A percentile compares a stretch with the other conserved stretches of the same genome.
Evolutionary conservation across 2,797 vertebrate genomes (phyloP).

Genomic region (Tapirus indicus): DNA sequence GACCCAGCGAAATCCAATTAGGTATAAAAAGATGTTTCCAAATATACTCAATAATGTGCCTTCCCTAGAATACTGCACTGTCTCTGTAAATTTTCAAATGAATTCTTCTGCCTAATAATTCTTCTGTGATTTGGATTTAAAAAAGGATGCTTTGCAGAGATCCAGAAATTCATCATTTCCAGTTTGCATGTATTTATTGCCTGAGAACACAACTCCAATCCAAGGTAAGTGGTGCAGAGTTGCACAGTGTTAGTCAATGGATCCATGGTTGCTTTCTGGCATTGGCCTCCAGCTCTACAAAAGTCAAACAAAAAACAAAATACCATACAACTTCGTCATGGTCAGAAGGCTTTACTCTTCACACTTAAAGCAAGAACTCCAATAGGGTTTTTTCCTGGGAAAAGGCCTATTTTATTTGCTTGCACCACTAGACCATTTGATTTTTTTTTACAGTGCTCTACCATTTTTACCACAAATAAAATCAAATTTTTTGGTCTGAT

Average conservation of each 20-base stretch:
- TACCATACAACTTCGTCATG: constrained; percentile 42
- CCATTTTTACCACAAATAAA: constrained; percentile 58
- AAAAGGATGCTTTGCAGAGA: not conserved
- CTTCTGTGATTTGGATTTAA: not conserved
- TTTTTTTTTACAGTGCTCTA: constrained; percentile 23
- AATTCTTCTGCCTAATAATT: constrained; percentile 40
- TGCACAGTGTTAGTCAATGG: not conserved
- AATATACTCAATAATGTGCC: constrained; percentile 12
- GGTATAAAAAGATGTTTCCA: constrained; percentile 62
- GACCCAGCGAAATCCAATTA: constrained; percentile 64
- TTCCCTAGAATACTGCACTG: not conserved
- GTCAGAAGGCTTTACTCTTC: constrained; percentile 47
- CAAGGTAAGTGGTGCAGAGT: constrained; percentile 40
- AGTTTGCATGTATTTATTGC: constrained; percentile 52
- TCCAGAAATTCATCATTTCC: constrained; percentile 59
- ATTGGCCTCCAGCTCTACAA: constrained; percentile 23
- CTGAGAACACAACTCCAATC: constrained; percentile 63
- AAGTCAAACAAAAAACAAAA: constrained; percentile 39
- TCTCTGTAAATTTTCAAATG: constrained; percentile 56
- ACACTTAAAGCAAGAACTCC: constrained; percentile 47
- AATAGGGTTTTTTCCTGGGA: not conserved
- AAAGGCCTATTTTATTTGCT: constrained; percentile 55
- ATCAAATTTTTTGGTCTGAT: constrained; percentile 42
- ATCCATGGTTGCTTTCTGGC: constrained; percentile 27
- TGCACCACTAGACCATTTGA: constrained; percentile 45